phyloP scores from a whole-genome alignment of 2,888 invertebrate genomes.

The Linyphia triangularis region DNA sequence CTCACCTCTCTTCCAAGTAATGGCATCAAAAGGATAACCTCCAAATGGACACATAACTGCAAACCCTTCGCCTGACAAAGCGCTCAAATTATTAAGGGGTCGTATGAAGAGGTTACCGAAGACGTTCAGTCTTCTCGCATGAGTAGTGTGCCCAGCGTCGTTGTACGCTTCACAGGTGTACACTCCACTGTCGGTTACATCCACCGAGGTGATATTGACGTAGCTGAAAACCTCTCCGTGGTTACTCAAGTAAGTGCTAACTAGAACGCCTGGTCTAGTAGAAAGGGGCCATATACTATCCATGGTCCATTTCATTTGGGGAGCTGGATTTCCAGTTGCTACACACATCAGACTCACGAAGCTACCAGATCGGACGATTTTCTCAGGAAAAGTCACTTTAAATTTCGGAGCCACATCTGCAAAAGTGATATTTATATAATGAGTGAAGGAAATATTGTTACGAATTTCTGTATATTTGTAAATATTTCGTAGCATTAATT shows the following conservation, averaged over 20 bases:
- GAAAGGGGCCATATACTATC: constrained; percentile 74
- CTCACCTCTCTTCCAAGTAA: constrained; percentile 76
- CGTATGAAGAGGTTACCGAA: constrained; percentile 75
- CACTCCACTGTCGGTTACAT: constrained; percentile 76
- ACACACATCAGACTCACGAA: constrained; percentile 75
- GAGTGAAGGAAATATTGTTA: no score
- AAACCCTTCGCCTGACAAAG: constrained; percentile 71
- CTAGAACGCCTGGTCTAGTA: constrained; percentile 73
- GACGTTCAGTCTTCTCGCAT: constrained; percentile 76
- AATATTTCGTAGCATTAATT: no score
- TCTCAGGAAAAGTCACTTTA: constrained; percentile 76
- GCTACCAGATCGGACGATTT: constrained; percentile 76
- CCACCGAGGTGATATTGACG: constrained; percentile 74
- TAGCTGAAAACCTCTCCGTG: constrained; percentile 68
- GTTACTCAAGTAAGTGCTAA: constrained; percentile 68
- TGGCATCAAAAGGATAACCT: constrained; percentile 76
- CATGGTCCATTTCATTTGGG: constrained; percentile 76
- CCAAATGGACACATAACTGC: constrained; percentile 76
- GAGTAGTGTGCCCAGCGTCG: constrained; percentile 71
- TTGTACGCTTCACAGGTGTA: constrained; percentile 77
- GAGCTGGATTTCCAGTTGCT: constrained; percentile 75
- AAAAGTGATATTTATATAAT: no score
- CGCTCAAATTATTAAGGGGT: constrained; percentile 74
- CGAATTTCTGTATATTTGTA: no score
- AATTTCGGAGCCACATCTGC: constrained; percentile 80